Conservation (phyloP, 2,113 vertebrate species). For the Nibea albiflora region DNA sequence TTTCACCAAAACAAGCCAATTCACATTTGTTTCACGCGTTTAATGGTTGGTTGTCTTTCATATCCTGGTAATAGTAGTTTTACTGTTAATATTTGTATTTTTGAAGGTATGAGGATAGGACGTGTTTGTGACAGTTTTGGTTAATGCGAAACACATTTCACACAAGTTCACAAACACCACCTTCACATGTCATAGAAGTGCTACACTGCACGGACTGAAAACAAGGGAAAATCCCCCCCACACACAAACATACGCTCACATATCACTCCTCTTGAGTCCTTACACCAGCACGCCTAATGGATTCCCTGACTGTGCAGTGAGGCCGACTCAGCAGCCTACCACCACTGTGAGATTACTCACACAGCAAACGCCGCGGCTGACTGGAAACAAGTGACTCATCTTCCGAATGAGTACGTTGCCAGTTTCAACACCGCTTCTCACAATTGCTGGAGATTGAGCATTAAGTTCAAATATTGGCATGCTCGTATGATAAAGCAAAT, state of each 20-base stretch:
- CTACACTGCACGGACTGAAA: conserved; percentile 5
- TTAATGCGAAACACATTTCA: not conserved
- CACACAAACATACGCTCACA: conserved; percentile 14
- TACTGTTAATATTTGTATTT: not conserved
- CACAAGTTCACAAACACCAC: conserved; percentile 1
- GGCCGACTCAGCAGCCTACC: conserved; percentile 45
- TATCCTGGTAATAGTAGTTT: not conserved
- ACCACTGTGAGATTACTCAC: conserved; percentile 56
- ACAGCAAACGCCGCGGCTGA: conserved; percentile 31
- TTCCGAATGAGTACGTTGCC: not conserved
- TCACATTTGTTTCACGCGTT: not conserved
- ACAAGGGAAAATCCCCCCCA: conserved; percentile 49
- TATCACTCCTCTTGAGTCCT: not conserved
- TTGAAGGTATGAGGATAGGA: not conserved
- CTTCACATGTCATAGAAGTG: not conserved
- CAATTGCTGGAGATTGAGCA: not conserved
- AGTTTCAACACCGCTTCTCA: conserved; percentile 17
- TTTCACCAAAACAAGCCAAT: not conserved
- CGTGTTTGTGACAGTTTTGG: not conserved
- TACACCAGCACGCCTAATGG: conserved; percentile 14
- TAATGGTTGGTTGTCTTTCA: not conserved
- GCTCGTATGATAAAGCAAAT: conserved; percentile 24
- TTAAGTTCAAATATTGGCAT: not conserved
- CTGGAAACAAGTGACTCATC: conserved; percentile 62
- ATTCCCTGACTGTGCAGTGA: conserved; percentile 24